Evolutionary conservation across 30 jellyfish, hydroid and myxozoan genomes (phyloP).

Genomic region (Nemopilema nomurai): DNA sequence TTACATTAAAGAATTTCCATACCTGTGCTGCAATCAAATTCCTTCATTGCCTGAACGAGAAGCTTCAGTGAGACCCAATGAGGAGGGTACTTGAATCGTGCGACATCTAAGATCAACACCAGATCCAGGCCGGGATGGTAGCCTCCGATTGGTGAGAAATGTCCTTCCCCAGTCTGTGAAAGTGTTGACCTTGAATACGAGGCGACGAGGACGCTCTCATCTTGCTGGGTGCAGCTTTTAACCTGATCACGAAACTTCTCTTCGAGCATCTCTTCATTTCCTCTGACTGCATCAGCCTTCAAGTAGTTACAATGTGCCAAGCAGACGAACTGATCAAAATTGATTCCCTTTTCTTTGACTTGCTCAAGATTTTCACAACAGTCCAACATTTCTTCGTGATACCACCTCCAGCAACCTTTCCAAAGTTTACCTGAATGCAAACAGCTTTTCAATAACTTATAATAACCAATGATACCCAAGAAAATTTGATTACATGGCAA

Average conservation of each 20-base stretch:
- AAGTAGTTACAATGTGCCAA: conserved; percentile 76
- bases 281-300: conserved; percentile 61
- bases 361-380: conserved; percentile 81
- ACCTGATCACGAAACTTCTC: conserved; percentile 65
- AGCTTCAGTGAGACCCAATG: conserved; percentile 78
- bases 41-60: conserved; percentile 76
- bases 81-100: conserved; percentile 92
- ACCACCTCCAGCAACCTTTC: conserved; percentile 95
- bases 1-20: not conserved
- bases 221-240: conserved; percentile 38
- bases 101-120: conserved; percentile 78
- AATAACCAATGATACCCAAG: too few relatives aligned
- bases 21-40: conserved; percentile 80
- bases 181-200: conserved; percentile 75
- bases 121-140: conserved; percentile 76
- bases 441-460: not conserved
- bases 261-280: conserved; percentile 36
- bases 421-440: conserved; percentile 60
- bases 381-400: conserved; percentile 89
- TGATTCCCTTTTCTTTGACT: conserved; percentile 77
- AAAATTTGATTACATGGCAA: too few relatives aligned
- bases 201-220: conserved; percentile 46
- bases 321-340: conserved; percentile 81
- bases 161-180: conserved; percentile 89
- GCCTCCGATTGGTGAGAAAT: conserved; percentile 90